Evolutionary conservation across 2,797 vertebrate genomes (phyloP), one percentile per base, ranked within the genome.

Genomic region (Calcarius lapponicus): DNA sequence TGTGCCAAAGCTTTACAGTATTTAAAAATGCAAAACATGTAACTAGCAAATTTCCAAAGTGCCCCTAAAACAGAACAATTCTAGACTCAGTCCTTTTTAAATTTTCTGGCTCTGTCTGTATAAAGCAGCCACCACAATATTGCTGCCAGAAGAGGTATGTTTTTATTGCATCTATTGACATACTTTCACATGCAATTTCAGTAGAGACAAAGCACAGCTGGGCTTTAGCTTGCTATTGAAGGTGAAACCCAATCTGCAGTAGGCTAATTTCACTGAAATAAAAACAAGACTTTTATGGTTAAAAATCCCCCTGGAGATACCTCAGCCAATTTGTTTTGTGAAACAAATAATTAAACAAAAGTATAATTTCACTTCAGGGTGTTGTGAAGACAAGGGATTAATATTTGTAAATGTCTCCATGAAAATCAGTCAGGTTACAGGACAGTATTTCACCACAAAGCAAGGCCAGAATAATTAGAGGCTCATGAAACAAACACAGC

Each of bases 261-360:
- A 86, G 76, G 20, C 62, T 86, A n/a, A 88, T 90, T 80, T 78
- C 32, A 72, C 80, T 78, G 74, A 80, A 65, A 38, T 50, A 80
- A 66, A 86, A 81, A 17, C 5, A 25, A 66, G 34, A 36, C 18
- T 71, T 81, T 86, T 58, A 51, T 57, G 78, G 79, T 85, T 92
- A 80, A 95, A 93, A 91, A 36, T 43, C 40, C 34, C 71, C 81
- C 80, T 88, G 75, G 85, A 66, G 29, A 62, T 70, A 92, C 47
- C 47, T 57, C 58, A 42, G 67, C 64, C 54, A 61, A 80, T 93
- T 53, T 65, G 45, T 57, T 92, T 90, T 65, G 24, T 89, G 70
- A 78, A 88, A 86, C 73, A 88, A 86, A 80, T 74, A 83, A 88
- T 96, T 76, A 80, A 94, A 72, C 34, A 85, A 86, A 88, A 67